Base-by-base conservation (phyloP, 1,140 invertebrate species). In the Drosophila sproati region DNA sequence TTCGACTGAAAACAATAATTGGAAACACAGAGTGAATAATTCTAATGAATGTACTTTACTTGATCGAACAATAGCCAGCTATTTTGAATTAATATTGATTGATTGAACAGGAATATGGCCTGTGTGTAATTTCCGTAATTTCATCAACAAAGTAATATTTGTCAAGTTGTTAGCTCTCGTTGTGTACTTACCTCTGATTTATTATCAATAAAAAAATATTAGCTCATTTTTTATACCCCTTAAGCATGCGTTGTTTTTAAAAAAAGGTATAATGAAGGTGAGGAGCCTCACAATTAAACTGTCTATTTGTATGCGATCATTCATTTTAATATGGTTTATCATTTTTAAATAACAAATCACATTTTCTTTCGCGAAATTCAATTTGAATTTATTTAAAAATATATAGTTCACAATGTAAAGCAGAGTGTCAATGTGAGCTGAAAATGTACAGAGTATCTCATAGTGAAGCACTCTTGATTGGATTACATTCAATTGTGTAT, bases 401-500 rank as follows among this genome's bases (percentile, higher is more conserved):
- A 8, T 2, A n/a, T n/a, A n/a, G 39, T 43, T 43, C 10, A 43
- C 10, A 43, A 8, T 43, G 39, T n/a, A n/a, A 41, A 32, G 8
- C 28, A 10, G 48, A 5, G 48, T 50, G 48, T 32, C 31, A 3
- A 8, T 31, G 3, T 50, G 5, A 43, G 12, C n/a, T n/a, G 41
- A 43, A 4, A n/a, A 43, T 29, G 10, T 10, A n/a, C 4, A 43
- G 55, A 43, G 55, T 31, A 57, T 6, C 29, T 43, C 8, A 5
- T 28, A 28, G 43, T 60, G 31, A 32, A 48, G 31, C 20, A 56
- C 41, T 34, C 3, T 34, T 4, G 6, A 20, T 2, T 10, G 31
- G n/a, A 34, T 37, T 5, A 8, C 37, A 7, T 48, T 6, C 39
- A 59, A 52, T 70, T 70, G 52, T 50, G 50, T 57, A 70, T 74